Conservation (phyloP, 2,797 vertebrate species). For the Phalanger gymnotis region DNA sequence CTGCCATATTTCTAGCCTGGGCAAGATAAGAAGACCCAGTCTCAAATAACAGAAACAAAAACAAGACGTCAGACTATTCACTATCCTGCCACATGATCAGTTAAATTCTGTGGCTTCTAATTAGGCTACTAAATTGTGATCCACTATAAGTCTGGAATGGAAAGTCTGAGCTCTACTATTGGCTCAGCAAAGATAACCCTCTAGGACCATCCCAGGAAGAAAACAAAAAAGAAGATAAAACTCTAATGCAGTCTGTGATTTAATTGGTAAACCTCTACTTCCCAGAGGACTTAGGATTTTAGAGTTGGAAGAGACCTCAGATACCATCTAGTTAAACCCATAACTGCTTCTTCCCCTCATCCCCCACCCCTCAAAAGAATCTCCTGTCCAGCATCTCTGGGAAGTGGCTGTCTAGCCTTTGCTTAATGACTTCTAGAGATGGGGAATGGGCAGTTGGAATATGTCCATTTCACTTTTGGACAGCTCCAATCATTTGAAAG, state of each 20-base stretch:
- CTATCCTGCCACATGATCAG: neutral
- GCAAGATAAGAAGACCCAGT: neutral
- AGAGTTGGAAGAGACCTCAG: neutral
- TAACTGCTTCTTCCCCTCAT: neutral
- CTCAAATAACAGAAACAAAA: too few relatives aligned
- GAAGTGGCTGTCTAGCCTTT: neutral
- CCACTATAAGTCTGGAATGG: neutral
- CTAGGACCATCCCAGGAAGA: constrained; percentile 1
- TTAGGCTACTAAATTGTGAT: neutral
- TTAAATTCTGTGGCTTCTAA: neutral
- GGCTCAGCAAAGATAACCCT: constrained; percentile 13
- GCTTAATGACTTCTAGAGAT: neutral
- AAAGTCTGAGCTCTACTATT: neutral
- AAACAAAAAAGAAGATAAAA: neutral
- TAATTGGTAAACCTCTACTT: neutral
- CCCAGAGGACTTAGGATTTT: neutral
- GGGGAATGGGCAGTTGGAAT: neutral
- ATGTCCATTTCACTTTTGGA: neutral
- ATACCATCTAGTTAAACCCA: neutral
- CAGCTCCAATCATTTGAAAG: neutral
- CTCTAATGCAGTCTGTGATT: neutral
- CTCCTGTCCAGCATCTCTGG: too few relatives aligned
- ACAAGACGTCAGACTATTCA: neutral
- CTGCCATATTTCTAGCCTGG: neutral
- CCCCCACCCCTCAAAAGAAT: too few relatives aligned